A percentile compares a stretch with the other conserved stretches of the same genome.
These are phyloP conservation scores for Pollenia angustigena DNA, from an alignment of 2,888 invertebrate genomes.

Conservation along the genomic window DNA sequence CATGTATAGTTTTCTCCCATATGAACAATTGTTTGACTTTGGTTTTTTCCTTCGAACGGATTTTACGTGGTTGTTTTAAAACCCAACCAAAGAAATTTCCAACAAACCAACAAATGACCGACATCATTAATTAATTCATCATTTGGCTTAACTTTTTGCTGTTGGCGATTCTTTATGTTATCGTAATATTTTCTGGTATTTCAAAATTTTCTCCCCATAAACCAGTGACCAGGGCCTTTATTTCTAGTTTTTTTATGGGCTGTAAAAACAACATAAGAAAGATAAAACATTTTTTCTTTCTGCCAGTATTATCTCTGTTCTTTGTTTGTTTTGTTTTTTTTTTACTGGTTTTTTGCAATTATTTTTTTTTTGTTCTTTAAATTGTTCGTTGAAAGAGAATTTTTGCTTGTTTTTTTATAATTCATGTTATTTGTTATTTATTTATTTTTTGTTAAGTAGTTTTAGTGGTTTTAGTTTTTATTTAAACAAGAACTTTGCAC, in stretches of 20 bases:
- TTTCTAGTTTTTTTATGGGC: conserved; percentile 17
- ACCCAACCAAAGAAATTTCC: not conserved
- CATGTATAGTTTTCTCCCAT: not conserved
- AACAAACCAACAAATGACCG: not conserved
- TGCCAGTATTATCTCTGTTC: too few relatives aligned
- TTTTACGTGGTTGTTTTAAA: not conserved
- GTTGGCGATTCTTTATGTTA: conserved; percentile 12
- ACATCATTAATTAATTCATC: not conserved
- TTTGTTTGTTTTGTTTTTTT: too few relatives aligned
- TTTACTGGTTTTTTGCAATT: too few relatives aligned
- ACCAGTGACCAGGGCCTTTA: not conserved
- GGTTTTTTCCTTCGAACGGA: not conserved
- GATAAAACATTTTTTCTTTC: too few relatives aligned
- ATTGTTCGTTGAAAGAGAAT: too few relatives aligned
- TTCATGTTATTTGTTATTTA: too few relatives aligned
- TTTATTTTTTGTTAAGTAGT: too few relatives aligned
- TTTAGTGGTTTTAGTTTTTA: too few relatives aligned
- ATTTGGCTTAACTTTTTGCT: conserved; percentile 11
- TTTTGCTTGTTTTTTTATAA: too few relatives aligned
- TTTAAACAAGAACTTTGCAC: too few relatives aligned
- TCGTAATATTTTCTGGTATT: not conserved
- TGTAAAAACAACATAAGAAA: too few relatives aligned
- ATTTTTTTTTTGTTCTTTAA: too few relatives aligned
- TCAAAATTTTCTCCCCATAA: not conserved
- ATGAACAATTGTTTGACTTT: not conserved